A percentile compares a stretch with the other conserved stretches of the same genome.
Evolutionary conservation across 2,797 vertebrate genomes (phyloP).

Genomic region (Mus caroli): DNA sequence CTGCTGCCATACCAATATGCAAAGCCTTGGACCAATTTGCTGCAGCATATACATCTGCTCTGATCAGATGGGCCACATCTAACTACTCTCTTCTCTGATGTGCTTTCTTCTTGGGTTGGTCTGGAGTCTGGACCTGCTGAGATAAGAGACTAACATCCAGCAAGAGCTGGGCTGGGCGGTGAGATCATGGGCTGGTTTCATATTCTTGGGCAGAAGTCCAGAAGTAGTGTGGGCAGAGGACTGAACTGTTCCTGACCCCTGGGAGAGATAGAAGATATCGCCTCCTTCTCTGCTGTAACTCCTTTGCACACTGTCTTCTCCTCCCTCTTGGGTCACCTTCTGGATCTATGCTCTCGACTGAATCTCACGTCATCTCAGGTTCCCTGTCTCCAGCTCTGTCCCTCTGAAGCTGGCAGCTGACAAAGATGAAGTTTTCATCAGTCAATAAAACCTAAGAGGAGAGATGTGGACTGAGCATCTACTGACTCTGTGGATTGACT

Average conservation of each 20-base stretch:
- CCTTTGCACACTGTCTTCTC: constrained; percentile 65
- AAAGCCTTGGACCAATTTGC: constrained; percentile 79
- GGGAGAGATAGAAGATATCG: constrained; percentile 40
- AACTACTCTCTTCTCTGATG: constrained; percentile 52
- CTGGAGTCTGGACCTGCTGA: constrained; percentile 74
- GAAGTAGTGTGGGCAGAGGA: constrained; percentile 19
- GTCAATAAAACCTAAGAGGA: constrained; percentile 83
- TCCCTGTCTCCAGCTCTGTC: constrained; percentile 73
- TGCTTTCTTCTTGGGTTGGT: constrained; percentile 74
- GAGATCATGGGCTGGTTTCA: constrained; percentile 56
- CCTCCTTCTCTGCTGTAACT: neutral
- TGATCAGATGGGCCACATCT: constrained; percentile 70
- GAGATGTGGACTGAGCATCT: constrained; percentile 69
- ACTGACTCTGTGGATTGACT: constrained; percentile 52
- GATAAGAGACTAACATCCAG: constrained; percentile 76
- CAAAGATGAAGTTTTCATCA: constrained; percentile 77
- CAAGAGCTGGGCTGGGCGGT: constrained; percentile 56
- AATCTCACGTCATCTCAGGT: constrained; percentile 81
- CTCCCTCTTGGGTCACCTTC: constrained; percentile 74
- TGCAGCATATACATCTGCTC: constrained; percentile 74
- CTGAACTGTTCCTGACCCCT: constrained; percentile 58
- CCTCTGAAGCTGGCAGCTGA: constrained; percentile 70
- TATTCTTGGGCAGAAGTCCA: constrained; percentile 65
- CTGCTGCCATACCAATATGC: constrained; percentile 74
- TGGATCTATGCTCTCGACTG: constrained; percentile 73